Base-by-base conservation (phyloP, 2,888 invertebrate genomes). In the Anodontia alba region DNA sequence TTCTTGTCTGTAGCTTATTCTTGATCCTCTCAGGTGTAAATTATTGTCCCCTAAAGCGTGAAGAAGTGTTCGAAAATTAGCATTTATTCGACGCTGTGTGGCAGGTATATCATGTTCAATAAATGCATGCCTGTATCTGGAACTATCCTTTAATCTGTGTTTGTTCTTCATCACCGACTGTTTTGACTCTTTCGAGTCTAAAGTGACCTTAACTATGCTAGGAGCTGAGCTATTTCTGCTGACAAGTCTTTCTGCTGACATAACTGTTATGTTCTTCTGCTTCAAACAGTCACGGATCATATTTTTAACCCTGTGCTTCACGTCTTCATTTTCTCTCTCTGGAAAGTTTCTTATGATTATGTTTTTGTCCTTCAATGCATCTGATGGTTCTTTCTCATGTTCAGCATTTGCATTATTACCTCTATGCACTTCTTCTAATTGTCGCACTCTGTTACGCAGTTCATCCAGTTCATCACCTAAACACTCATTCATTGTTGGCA, bases 221-320 rank as follows among this genome's bases (percentile, higher is more conserved):
- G 26, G 29, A 7, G n/a, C 43, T 43, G 42, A 38, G 8, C 12
- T 23, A n/a, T 29, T 69, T 8, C 43, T 12, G 2, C 3, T n/a
- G 8, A 23, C n/a, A 42, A 26, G n/a, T 29, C 69, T 69, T 20
- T 43, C 69, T 69, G 69, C 43, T 69, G 31, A 23, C 5, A 69
- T 23, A 17, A 69, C 69, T 42, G 42, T 23, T 26, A 69, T 29
- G 5, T 42, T 17, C 12, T 38, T 43, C 23, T 15, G 36, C 15
- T 43, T 43, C 26, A 42, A 29, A 69, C 5, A 26, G 43, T 69
- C 29, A 26, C 7, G 42, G n/a, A 69, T 69, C 43, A 69, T 38
- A 8, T 23, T 36, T n/a, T 69, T 15, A 2, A 69, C 69, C 29
- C 43, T 69, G 1, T 23, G 17, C 8, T 69, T 69, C 42, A 69